phyloP scores from a whole-genome alignment of 2,888 invertebrate species.

The Noctua fimbriata region DNA sequence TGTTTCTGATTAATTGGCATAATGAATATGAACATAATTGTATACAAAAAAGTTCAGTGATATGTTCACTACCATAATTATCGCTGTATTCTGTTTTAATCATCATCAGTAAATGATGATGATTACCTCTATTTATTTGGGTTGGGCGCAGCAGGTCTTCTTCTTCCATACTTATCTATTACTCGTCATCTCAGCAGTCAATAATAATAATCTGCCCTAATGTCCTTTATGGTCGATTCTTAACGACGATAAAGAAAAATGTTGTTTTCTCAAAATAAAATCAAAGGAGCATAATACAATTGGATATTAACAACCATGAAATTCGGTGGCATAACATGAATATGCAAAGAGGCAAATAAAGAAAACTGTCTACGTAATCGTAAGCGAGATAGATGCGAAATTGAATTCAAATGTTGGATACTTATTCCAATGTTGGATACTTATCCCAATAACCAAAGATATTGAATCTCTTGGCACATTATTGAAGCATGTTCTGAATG shows the following conservation, averaged over 20 bases:
- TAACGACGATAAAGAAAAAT: neutral
- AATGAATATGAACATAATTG: no score
- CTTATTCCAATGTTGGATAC: constrained; percentile 40
- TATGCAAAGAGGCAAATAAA: constrained; percentile 32
- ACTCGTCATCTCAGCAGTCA: no score
- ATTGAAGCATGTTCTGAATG: constrained; percentile 40
- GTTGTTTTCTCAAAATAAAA: neutral
- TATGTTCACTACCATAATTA: neutral
- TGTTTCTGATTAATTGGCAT: no score
- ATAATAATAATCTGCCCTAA: no score
- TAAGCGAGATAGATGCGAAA: constrained; percentile 12
- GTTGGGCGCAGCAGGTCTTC: no score
- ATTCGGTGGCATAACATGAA: constrained; percentile 2
- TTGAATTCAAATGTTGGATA: constrained; percentile 41
- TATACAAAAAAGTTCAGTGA: neutral
- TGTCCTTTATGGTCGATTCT: no score
- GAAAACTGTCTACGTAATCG: constrained; percentile 23
- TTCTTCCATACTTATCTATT: no score
- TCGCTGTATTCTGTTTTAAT: no score
- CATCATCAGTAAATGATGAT: no score
- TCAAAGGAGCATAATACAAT: constrained; percentile 6
- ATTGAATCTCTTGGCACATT: constrained; percentile 55
- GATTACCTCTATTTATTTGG: no score
- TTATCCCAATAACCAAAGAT: constrained; percentile 46
- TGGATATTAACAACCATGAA: constrained; percentile 2